phyloP scores from a whole-genome alignment of 2,113 vertebrate species.

The Phycodurus eques region DNA sequence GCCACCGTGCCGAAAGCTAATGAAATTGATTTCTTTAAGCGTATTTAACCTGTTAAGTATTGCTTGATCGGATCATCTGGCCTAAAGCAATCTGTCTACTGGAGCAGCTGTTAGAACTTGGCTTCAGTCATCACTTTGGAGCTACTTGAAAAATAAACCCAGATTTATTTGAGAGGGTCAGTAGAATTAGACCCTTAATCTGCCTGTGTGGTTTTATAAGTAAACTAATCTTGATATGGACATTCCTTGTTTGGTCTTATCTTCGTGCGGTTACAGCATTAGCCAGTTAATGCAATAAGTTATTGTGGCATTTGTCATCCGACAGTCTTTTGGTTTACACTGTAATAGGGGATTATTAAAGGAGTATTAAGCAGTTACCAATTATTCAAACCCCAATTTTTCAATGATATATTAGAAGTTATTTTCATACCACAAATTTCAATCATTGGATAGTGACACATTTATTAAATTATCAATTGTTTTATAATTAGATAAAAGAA shows the following conservation, averaged over 20 bases:
- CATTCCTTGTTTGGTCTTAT: constrained; percentile 73
- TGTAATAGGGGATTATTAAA: not conserved
- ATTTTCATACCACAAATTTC: not conserved
- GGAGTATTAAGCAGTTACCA: not conserved
- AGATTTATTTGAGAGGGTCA: constrained; percentile 80
- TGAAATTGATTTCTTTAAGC: constrained; percentile 61
- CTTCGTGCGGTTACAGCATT: constrained; percentile 61
- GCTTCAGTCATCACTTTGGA: constrained; percentile 69
- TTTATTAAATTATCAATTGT: not conserved
- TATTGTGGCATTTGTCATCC: constrained; percentile 42
- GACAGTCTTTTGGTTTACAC: not conserved
- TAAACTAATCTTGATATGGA: constrained; percentile 76
- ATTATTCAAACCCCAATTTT: not conserved
- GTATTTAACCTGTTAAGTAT: constrained; percentile 39
- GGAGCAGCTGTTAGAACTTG: constrained; percentile 71
- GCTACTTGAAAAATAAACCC: constrained; percentile 77
- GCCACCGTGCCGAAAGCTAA: constrained; percentile 16
- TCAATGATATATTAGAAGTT: not conserved
- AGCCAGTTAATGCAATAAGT: constrained; percentile 67
- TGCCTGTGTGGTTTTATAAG: constrained; percentile 80
- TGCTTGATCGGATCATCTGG: constrained; percentile 51
- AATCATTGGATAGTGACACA: not conserved
- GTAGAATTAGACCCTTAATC: constrained; percentile 86
- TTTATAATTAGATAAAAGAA: not conserved
- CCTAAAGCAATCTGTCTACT: constrained; percentile 64